Base-by-base conservation (phyloP, 2,888 invertebrate genomes). In the Ommatoiulus sabulosus region DNA sequence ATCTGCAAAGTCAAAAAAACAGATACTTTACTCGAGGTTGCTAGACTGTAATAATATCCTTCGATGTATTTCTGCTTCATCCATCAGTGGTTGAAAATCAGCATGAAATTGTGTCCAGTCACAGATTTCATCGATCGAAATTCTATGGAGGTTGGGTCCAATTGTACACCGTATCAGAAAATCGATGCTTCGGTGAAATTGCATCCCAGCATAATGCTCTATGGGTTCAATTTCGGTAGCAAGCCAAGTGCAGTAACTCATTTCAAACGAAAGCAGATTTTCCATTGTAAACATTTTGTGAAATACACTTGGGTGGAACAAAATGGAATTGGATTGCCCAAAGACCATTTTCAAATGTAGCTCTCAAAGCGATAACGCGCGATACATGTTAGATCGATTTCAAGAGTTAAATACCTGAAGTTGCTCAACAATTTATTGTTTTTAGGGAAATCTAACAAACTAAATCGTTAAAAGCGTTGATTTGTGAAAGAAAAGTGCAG, bases 231-330 rank as follows among this genome's bases (percentile, higher is more conserved):
- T 80, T 72, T 72, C 72, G 24, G 72, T 72, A 24, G 80, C 35
- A 35, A 43, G 12, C 35, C 80, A 43, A 80, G 80, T 43, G 80
- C 35, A 35, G 80, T 80, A 80, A 80, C 35, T 80, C 80, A 80
- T 80, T 80, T 80, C 80, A 80, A 80, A 80, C 12, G 80, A 80
- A 43, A 80, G 24, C 80, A 80, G 80, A 80, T 80, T 80, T 80
- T 80, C 80, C 80, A 80, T 80, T 80, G 80, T 80, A 80, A 80
- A 80, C 80, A 80, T 80, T 80, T 15, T 80, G 80, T 80, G 80
- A 80, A 80, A 80, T 80, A 80, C 80, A 80, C 80, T 80, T 80
- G 80, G 80, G 80, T 80, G 80, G 80, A 35, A 80, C 35, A 35
- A 80, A 80, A 80, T 80, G 12, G 35, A 80, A 80, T 80, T 80